Percentiles rank a stretch among this genome's conserved stretches.
Conservation (phyloP, 2,797 vertebrate genomes). For the Pipistrellus pygmaeus region DNA sequence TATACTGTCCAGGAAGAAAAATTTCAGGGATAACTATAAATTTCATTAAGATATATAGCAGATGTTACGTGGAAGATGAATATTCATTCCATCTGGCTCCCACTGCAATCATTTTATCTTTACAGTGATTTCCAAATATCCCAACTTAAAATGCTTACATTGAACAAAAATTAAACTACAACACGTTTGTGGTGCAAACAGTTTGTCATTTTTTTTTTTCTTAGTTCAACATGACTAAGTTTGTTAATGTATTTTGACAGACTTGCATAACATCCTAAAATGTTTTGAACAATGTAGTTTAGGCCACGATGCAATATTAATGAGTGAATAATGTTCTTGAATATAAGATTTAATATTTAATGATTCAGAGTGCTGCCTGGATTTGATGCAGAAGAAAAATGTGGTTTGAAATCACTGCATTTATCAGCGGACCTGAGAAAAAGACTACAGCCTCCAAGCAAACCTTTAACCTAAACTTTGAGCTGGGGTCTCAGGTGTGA, state of each 20-base stretch:
- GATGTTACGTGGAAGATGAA: constrained; percentile 67
- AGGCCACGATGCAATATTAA: constrained; percentile 94
- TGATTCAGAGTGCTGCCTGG: constrained; percentile 78
- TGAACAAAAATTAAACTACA: constrained; percentile 43
- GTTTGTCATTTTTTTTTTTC: constrained; percentile 61
- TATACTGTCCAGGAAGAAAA: constrained; percentile 66
- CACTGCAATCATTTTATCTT: constrained; percentile 52
- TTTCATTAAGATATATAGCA: constrained; percentile 71
- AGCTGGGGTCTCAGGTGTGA: constrained; percentile 70
- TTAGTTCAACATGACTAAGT: constrained; percentile 80
- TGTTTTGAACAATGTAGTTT: constrained; percentile 91
- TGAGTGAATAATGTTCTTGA: constrained; percentile 92
- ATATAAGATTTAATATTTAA: constrained; percentile 93
- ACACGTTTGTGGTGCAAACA: constrained; percentile 49
- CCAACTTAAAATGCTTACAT: constrained; percentile 59
- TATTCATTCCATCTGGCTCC: constrained; percentile 65
- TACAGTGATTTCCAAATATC: not conserved
- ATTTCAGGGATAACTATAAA: constrained; percentile 53
- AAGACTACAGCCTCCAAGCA: constrained; percentile 3
- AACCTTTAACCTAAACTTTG: constrained; percentile 79
- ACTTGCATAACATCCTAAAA: constrained; percentile 85
- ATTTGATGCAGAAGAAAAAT: constrained; percentile 76
- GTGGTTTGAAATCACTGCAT: constrained; percentile 74
- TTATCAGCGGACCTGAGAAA: constrained; percentile 66
- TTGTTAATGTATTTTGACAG: constrained; percentile 86